phyloP scores from a whole-genome alignment of 2,888 invertebrate species.

The Epistrophe eligans region DNA sequence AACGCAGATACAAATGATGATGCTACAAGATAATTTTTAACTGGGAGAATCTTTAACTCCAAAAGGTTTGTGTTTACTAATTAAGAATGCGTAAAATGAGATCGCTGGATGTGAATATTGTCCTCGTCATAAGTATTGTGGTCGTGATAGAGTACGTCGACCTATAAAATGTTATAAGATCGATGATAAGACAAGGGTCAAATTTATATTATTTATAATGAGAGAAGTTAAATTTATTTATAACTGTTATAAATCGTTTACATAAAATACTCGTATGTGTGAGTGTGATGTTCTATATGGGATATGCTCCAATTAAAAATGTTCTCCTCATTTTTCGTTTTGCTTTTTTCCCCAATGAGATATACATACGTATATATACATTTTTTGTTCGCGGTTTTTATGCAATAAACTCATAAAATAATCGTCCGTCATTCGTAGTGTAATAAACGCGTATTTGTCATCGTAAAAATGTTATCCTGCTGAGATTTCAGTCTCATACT shows the following conservation, averaged over 20 bases:
- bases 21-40: conserved; percentile 15
- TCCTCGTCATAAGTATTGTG: background rate
- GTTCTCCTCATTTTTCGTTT: background rate
- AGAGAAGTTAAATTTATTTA: conserved; percentile 65
- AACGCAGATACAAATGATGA: conserved; percentile 63
- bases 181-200: conserved; percentile 60
- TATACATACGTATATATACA: no score
- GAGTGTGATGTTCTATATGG: conserved; percentile 22
- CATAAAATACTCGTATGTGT: background rate
- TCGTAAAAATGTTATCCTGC: conserved; percentile 76
- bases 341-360: conserved; percentile 50
- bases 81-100: conserved; percentile 64
- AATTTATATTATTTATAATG: conserved; percentile 29
- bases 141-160: conserved; percentile 26
- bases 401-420: conserved; percentile 74
- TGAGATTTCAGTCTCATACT: conserved; percentile 52
- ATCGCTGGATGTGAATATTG: conserved; percentile 5
- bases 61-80: conserved; percentile 43
- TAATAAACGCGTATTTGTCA: conserved; percentile 77
- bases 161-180: conserved; percentile 45
- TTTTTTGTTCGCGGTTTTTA: conserved; percentile 16
- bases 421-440: conserved; percentile 72
- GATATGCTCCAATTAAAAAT: conserved; percentile 67
- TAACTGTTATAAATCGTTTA: conserved; percentile 59
- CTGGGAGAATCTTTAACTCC: conserved; percentile 5